A percentile compares a stretch with the other conserved stretches of the same genome.
phyloP scores from a whole-genome alignment of 2,797 vertebrate species.

The Poeciliopsis paucimaculata region DNA sequence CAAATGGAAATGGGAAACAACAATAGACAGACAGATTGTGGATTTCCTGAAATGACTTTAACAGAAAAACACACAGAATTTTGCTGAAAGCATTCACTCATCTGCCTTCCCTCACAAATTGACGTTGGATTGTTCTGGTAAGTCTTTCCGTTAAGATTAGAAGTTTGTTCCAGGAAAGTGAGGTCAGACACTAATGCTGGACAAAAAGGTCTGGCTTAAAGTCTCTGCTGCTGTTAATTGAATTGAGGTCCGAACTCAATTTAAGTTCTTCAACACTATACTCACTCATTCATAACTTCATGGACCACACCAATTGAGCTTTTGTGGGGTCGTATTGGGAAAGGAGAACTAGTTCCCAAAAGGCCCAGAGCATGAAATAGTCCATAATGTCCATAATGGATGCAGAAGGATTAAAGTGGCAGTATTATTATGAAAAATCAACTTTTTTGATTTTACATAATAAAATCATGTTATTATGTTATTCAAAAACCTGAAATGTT shows the following conservation, averaged over 20 bases:
- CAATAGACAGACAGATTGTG: background rate
- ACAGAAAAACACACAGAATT: background rate
- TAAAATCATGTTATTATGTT: too few species aligned
- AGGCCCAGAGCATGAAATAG: background rate
- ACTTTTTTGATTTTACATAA: too few species aligned
- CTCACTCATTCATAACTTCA: background rate
- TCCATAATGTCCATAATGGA: background rate
- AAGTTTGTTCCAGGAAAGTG: background rate
- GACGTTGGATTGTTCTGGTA: background rate
- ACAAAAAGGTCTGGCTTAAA: background rate
- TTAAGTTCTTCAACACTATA: background rate
- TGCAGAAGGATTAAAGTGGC: background rate
- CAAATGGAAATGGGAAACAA: conserved; percentile 26
- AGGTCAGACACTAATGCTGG: background rate
- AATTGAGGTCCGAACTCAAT: background rate
- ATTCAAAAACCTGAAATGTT: too few species aligned
- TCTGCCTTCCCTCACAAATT: background rate
- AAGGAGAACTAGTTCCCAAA: background rate
- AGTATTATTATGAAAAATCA: too few species aligned
- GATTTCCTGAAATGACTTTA: background rate
- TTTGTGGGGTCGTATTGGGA: background rate
- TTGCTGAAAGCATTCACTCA: background rate
- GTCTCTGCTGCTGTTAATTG: background rate
- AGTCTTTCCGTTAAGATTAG: background rate
- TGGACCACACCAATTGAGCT: background rate